Conservation (phyloP, 2,797 vertebrate genomes). For the Urocyon cinereoargenteus region DNA sequence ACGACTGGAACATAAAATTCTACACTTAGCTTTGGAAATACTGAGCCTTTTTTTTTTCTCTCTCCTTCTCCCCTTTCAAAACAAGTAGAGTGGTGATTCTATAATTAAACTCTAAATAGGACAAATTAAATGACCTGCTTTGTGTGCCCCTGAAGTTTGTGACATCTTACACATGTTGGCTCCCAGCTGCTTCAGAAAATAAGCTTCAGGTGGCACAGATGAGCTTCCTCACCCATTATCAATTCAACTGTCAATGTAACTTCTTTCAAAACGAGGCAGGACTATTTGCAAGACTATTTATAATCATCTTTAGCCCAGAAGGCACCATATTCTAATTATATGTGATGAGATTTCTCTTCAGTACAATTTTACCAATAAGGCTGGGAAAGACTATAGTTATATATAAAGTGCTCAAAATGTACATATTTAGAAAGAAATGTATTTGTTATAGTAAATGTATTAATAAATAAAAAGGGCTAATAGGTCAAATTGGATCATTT, state of each 20-base stretch:
- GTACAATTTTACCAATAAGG: background rate
- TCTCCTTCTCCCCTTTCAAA: background rate
- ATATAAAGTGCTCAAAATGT: background rate
- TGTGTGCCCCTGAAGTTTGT: background rate
- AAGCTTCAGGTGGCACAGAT: background rate
- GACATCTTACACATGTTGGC: background rate
- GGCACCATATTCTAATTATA: background rate
- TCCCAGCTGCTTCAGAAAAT: background rate
- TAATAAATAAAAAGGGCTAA: background rate
- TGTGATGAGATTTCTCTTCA: background rate
- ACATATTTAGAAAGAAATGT: background rate
- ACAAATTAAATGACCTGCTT: conserved; percentile 1
- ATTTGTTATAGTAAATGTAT: background rate
- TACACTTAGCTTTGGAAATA: background rate
- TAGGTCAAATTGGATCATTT: background rate
- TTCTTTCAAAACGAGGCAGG: background rate
- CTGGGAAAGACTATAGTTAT: background rate
- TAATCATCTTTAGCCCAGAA: background rate
- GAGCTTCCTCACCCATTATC: background rate
- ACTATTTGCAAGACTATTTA: background rate
- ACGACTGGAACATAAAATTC: conserved; percentile 40
- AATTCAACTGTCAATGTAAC: background rate
- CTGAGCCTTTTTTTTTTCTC: background rate
- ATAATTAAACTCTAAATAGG: background rate
- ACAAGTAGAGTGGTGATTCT: background rate